These are phyloP conservation scores for Himalopsyche tibetana DNA, from an alignment of 2,888 invertebrate species.

Conservation along the genomic window DNA sequence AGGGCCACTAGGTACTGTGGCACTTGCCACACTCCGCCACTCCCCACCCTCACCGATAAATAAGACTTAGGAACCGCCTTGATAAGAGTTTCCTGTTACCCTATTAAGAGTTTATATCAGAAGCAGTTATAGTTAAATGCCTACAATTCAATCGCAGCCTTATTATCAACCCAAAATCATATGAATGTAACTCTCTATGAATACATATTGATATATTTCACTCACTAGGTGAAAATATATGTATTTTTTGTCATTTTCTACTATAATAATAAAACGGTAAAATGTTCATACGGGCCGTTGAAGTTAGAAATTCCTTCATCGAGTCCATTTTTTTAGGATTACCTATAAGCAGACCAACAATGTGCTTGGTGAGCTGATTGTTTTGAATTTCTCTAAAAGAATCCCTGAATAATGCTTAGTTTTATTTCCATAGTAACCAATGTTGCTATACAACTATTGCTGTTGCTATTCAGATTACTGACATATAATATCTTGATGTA, in stretches of 20 bases:
- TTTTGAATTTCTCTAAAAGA: neutral
- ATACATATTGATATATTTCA: neutral
- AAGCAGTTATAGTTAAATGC: neutral
- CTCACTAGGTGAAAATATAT: neutral
- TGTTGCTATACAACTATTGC: neutral
- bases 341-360: too few relatives aligned
- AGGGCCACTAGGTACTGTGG: too few relatives aligned
- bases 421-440: constrained; percentile 8
- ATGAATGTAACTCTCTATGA: neutral
- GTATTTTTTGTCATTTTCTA: neutral
- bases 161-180: neutral
- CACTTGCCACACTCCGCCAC: too few relatives aligned
- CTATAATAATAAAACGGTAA: neutral
- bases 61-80: too few relatives aligned
- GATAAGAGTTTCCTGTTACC: too few relatives aligned
- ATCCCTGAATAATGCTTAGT: neutral
- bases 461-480: too few relatives aligned
- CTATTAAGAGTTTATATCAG: neutral
- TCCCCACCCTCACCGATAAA: too few relatives aligned
- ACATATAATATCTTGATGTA: too few relatives aligned
- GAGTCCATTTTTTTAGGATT: constrained; percentile 44
- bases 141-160: neutral
- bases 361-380: neutral
- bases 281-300: constrained; percentile 47
- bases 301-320: constrained; percentile 49